A percentile compares a stretch with the other conserved stretches of the same genome.
These are phyloP conservation scores for Drosophila mayaguana DNA, from an alignment of 2,888 invertebrate species.

Conservation along the genomic window DNA sequence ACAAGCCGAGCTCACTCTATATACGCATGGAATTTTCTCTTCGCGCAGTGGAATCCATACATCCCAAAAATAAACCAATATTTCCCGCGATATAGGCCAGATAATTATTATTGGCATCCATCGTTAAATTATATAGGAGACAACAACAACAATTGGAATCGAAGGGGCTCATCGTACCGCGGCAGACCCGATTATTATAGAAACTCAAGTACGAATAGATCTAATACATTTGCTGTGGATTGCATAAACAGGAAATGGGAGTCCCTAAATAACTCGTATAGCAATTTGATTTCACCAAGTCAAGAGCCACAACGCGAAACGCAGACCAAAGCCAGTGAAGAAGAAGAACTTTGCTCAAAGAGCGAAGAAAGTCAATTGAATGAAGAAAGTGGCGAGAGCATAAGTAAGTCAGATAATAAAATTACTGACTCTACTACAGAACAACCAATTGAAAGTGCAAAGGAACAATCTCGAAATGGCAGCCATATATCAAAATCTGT, in stretches of 20 bases:
- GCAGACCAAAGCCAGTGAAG: not conserved
- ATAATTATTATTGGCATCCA: slow-evolving; percentile 12
- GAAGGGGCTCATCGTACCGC: slow-evolving; percentile 4
- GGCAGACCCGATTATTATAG: slow-evolving; percentile 27
- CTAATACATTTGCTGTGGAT: not conserved
- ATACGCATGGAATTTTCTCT: not conserved
- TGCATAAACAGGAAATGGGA: not conserved
- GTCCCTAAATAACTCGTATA: not conserved
- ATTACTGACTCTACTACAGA: not conserved
- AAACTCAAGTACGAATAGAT: slow-evolving; percentile 1
- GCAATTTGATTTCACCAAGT: not conserved
- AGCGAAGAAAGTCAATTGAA: not conserved
- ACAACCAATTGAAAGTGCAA: not conserved
- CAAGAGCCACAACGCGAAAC: not conserved
- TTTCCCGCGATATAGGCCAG: slow-evolving; percentile 5
- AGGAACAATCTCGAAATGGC: not conserved
- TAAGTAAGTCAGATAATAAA: not conserved
- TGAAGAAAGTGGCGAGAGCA: not conserved
- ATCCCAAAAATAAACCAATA: slow-evolving; percentile 7
- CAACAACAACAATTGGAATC: slow-evolving; percentile 15
- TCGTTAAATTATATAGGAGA: not conserved
- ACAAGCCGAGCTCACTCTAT: not conserved
- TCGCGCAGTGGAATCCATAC: slow-evolving; percentile 34
- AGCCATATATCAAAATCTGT: not conserved
- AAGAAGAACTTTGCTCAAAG: not conserved